Evolutionary conservation across 2,888 invertebrate species (phyloP).

Genomic region (Drosophila phalerata): DNA sequence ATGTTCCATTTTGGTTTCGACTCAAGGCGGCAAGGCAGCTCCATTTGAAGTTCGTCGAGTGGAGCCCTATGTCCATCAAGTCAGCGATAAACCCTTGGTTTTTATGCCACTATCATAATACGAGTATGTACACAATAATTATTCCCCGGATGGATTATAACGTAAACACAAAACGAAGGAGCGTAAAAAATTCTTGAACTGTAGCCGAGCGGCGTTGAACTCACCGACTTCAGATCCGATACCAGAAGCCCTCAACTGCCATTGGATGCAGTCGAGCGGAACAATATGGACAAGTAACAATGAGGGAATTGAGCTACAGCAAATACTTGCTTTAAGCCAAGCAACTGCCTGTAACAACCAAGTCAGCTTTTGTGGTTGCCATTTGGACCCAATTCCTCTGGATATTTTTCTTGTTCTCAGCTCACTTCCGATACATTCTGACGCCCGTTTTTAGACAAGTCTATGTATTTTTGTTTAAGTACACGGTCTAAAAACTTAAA

Average conservation of each 20-base stretch:
- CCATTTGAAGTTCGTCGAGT: slow-evolving; percentile 14
- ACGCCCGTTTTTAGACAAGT: too few species aligned
- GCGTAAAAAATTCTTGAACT: slow-evolving; percentile 61
- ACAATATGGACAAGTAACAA: slow-evolving; percentile 59
- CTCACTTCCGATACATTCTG: too few species aligned
- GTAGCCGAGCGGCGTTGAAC: slow-evolving; percentile 53
- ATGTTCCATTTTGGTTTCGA: slow-evolving; percentile 53
- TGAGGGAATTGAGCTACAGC: slow-evolving; percentile 44
- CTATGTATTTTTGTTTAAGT: too few species aligned
- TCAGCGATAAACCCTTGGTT: slow-evolving; percentile 69
- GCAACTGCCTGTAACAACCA: slow-evolving; percentile 20
- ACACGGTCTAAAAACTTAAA: too few species aligned
- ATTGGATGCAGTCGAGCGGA: slow-evolving; percentile 54
- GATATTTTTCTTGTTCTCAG: background rate
- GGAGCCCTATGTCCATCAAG: slow-evolving; percentile 54
- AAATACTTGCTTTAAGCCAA: slow-evolving; percentile 51
- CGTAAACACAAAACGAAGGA: slow-evolving; percentile 58
- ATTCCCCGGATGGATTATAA: slow-evolving; percentile 80
- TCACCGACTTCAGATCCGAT: slow-evolving; percentile 42
- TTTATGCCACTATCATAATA: slow-evolving; percentile 73
- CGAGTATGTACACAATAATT: slow-evolving; percentile 77
- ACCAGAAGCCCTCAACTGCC: background rate
- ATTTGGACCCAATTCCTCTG: slow-evolving; percentile 2
- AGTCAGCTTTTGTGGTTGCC: slow-evolving; percentile 3
- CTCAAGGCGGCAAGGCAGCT: slow-evolving; percentile 17